Evolutionary conservation across 2,797 vertebrate genomes (phyloP), one percentile per base, ranked within the genome.

Genomic region (Huso huso): DNA sequence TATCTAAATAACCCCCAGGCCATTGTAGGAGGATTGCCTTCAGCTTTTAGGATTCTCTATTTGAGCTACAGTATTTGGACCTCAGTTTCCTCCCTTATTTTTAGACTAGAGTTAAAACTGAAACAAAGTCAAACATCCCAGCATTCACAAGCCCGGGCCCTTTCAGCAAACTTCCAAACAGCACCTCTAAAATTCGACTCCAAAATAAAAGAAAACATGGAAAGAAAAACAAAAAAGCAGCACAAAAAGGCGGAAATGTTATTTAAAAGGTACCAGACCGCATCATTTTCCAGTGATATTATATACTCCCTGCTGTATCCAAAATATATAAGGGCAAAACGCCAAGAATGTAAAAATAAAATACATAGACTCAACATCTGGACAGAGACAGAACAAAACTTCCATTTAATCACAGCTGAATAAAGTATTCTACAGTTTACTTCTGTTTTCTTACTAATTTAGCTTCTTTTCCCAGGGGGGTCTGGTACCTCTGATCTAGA

Each of bases 251-350:
- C 93, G 95, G 95, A 98, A 98, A 99, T 96, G 95, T 97, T 97
- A 96, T 99, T 98, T 97, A 97, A 98, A 98, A 99, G 95, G 95
- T 96, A 98, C 94, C 94, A 97, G 95, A 98, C 94, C 94, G 88
- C 95, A 96, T 95, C 94, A 94, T 96, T 99, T 97, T 97, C 95
- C 95, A 97, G 91, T 91, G 93, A 95, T 96, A 98, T 95, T 97
- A 98, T 97, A 96, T 95, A 95, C 95, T 97, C 94, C 91, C 89
- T 86, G 90, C 90, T 89, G 90, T 93, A 92, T 96, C 96, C 95
- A 97, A 97, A 96, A 97, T 95, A 97, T 95, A 97, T 94, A 96
- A 88, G 92, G 94, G 95, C 91, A 69, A 1, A 65, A 59, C 79
- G 93, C 95, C 94, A 97, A 94, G 93, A 97, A 96, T 95, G 92